Base-by-base conservation (phyloP, 2,113 vertebrate species). In the Pantherophis guttatus region DNA sequence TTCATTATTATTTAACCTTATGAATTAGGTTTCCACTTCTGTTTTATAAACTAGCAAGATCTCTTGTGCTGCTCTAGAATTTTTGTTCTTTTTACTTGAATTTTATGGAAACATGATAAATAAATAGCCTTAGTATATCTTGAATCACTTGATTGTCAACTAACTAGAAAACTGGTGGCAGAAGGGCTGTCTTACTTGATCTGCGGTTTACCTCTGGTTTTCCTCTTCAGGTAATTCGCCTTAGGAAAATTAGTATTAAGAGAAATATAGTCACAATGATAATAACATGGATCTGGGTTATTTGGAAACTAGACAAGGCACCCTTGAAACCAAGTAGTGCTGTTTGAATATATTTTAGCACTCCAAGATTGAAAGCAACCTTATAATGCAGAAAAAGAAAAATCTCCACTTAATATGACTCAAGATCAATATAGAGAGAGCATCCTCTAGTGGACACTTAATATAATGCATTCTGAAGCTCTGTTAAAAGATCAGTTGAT, bases 391-490 rank as follows among this genome's bases (percentile, higher is more conserved):
- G 75, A 21, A 86, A 93, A 93, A 15, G 54, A 10, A 50, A 70
- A 86, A n/a, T 29, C 44, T 52, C 33, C 3, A 48, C 59, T 90
- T 86, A 62, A 86, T 86, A 65, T 59, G 19, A 62, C 50, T 65
- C 75, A 23, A 26, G 50, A 87, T 44, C 5, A 7, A 29, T 92
- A 90, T 65, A 90, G 48, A 62, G 57, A 29, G 33, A 91, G 93
- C 91, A 86, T 55, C 93, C 75, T 59, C 93, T 92, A 75, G 88
- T 87, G 93, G 93, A 10, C 12, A 8, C 15, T 48, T 26, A 33
- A 59, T 29, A 57, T 86, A 87, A 85, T 1, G 3, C 90, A 88
- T 3, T 39, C 29, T n/a, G 86, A 33, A 91, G 0, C 10, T 3
- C 23, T 62, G 12, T 62, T 33, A 33, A 26, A 50, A 33, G 13